Percentiles rank a stretch among this genome's conserved stretches.
phyloP scores from a whole-genome alignment of 2,113 vertebrate species.

The Platysternon megacephalum region DNA sequence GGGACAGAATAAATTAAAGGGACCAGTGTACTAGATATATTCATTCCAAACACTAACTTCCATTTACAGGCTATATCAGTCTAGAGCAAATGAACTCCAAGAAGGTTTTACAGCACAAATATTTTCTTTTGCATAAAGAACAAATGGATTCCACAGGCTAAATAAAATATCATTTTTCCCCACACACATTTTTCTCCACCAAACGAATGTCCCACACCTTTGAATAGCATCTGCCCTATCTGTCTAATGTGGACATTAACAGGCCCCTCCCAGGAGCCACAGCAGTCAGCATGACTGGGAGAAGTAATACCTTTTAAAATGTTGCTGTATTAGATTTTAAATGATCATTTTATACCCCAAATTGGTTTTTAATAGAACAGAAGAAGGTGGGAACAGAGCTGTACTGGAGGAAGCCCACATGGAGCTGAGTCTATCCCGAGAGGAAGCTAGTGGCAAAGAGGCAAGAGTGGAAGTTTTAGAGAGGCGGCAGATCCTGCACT shows the following conservation, averaged over 20 bases:
- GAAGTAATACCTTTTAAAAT: neutral
- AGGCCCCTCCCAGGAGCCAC: neutral
- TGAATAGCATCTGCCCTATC: neutral
- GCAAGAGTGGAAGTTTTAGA: neutral
- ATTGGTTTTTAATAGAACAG: neutral
- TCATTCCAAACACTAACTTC: neutral
- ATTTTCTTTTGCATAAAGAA: neutral
- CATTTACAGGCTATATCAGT: neutral
- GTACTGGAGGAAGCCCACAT: neutral
- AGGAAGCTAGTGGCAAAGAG: neutral
- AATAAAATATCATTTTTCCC: neutral
- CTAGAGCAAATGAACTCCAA: neutral
- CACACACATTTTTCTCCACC: neutral
- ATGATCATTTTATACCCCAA: neutral
- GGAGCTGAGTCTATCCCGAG: neutral
- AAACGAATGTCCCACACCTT: neutral
- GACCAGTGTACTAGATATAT: neutral
- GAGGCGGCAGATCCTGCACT: rapidly evolving
- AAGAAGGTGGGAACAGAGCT: neutral
- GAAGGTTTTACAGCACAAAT: neutral
- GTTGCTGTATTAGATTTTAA: neutral
- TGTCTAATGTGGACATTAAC: neutral
- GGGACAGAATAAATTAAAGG: neutral
- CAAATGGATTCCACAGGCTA: neutral
- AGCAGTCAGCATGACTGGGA: neutral